These are phyloP conservation scores for Morinoia aosen DNA, from an alignment of 2,888 invertebrate genomes.

Conservation along the genomic window DNA sequence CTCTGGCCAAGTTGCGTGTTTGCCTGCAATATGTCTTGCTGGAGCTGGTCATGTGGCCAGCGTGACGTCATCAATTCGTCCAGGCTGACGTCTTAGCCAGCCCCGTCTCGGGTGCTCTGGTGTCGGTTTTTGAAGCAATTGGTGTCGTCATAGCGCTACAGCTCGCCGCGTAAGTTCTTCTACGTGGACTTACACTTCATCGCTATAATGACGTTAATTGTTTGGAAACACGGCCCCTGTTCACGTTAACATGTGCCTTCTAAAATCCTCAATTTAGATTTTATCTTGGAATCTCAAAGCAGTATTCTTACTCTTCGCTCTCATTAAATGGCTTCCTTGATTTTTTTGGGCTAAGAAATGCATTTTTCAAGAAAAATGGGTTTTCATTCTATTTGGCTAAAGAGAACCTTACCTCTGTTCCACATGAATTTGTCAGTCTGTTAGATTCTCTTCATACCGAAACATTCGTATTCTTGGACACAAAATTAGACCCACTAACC, in stretches of 20 bases:
- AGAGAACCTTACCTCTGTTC: not conserved
- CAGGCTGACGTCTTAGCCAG: not conserved
- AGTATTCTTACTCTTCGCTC: not conserved
- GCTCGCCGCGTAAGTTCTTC: too few relatives aligned
- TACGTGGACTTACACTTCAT: too few relatives aligned
- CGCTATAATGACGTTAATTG: too few relatives aligned
- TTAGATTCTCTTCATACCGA: not conserved
- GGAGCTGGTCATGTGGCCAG: not conserved
- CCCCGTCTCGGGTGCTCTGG: not conserved
- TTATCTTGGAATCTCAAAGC: not conserved
- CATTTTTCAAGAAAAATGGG: not conserved
- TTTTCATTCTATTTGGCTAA: not conserved
- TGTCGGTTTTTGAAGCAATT: too few relatives aligned
- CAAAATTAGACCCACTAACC: not conserved
- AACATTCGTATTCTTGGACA: not conserved
- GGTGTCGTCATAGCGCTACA: too few relatives aligned
- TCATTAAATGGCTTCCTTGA: not conserved
- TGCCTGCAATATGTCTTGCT: not conserved
- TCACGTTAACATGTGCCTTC: not conserved
- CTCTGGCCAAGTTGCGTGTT: not conserved
- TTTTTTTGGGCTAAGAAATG: not conserved
- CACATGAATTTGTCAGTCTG: not conserved
- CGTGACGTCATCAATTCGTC: not conserved
- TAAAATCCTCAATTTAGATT: not conserved
- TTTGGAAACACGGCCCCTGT: not conserved